Conservation (phyloP, 2,113 vertebrate species). For the Erythrocercus mccallii region DNA sequence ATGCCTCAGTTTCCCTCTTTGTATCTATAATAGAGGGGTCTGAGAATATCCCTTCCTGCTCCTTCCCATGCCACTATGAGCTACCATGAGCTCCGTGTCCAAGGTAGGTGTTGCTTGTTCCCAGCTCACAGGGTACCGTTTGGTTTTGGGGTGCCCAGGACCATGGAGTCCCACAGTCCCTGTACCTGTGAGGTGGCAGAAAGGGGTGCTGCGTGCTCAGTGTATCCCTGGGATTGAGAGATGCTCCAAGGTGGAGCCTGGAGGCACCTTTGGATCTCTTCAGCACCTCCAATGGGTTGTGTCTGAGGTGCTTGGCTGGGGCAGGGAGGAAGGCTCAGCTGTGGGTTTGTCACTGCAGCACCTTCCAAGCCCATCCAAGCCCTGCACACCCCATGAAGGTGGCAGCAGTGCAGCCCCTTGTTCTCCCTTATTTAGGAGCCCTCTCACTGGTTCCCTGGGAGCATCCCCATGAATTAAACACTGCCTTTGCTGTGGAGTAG, state of each 20-base stretch:
- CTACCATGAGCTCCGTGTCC: neutral
- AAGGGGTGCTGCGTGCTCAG: fast-evolving
- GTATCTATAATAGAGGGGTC: neutral
- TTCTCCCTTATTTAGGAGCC: neutral
- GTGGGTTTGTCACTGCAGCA: neutral
- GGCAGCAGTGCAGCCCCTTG: neutral
- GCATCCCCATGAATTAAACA: conserved; percentile 8
- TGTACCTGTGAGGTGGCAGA: neutral
- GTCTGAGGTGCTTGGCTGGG: neutral
- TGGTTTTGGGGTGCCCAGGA: neutral
- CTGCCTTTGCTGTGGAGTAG: fast-evolving
- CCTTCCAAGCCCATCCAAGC: neutral
- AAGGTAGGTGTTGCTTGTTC: neutral
- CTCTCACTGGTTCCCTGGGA: neutral
- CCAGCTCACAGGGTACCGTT: neutral
- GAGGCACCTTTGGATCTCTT: neutral
- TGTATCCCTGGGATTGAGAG: neutral
- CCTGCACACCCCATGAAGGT: fast-evolving
- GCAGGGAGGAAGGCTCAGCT: neutral
- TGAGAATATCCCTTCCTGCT: neutral
- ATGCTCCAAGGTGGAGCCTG: neutral
- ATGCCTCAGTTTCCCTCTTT: neutral
- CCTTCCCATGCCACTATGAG: fast-evolving
- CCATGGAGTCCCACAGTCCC: fast-evolving
- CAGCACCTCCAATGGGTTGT: neutral